phyloP scores from a whole-genome alignment of 2,888 invertebrate species.

The Dasypogon diadema region DNA sequence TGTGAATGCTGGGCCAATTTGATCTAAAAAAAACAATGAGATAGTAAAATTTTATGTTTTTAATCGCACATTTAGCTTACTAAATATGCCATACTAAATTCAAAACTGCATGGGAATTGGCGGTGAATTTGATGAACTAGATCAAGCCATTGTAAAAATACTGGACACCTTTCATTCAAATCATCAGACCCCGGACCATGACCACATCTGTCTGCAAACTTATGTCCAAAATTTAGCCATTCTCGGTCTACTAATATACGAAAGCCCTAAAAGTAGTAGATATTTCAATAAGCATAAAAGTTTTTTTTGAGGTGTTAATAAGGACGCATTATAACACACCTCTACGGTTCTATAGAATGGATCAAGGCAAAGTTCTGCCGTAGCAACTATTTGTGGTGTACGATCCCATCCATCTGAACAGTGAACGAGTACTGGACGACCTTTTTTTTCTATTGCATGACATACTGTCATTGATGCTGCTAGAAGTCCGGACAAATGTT shows the following conservation, averaged over 20 bases:
- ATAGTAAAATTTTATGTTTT: not conserved
- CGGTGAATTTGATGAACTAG: conserved; percentile 91
- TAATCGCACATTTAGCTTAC: conserved; percentile 70
- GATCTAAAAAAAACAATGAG: conserved; percentile 73
- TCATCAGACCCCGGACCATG: conserved; percentile 86
- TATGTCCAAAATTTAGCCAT: conserved; percentile 98
- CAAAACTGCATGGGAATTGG: conserved; percentile 94
- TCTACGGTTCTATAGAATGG: conserved; percentile 94
- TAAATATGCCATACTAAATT: conserved; percentile 93
- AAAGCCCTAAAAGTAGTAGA: conserved; percentile 81
- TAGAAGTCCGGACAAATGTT: conserved; percentile 87
- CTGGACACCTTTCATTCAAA: conserved; percentile 95
- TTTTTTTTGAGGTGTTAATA: no score
- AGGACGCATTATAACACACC: no score
- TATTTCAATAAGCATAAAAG: not conserved
- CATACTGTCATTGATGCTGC: conserved; percentile 85
- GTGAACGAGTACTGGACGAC: conserved; percentile 93
- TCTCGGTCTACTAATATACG: conserved; percentile 93
- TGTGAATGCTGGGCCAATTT: conserved; percentile 96
- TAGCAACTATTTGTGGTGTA: conserved; percentile 95
- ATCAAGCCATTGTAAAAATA: conserved; percentile 98
- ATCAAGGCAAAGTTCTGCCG: conserved; percentile 92
- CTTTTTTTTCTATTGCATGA: conserved; percentile 83
- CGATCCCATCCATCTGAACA: conserved; percentile 99
- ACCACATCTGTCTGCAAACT: conserved; percentile 95